These are phyloP conservation scores for Callionymus lyra DNA, from an alignment of 2,113 vertebrate species.

Conservation along the genomic window DNA sequence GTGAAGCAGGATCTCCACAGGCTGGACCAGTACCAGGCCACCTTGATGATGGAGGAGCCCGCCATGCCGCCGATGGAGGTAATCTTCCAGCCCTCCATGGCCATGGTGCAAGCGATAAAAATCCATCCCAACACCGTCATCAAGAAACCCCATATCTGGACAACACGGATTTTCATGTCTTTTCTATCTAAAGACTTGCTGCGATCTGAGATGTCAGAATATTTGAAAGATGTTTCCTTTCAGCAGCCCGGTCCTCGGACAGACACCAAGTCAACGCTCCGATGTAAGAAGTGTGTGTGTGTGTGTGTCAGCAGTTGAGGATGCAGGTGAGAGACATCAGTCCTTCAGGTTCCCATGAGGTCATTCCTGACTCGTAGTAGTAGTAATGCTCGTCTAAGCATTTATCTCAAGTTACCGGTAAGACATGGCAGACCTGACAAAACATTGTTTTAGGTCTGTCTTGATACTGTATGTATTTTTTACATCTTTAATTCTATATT, in stretches of 20 bases:
- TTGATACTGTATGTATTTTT: too few relatives aligned
- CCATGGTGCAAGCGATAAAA: constrained; percentile 83
- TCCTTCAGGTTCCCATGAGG: constrained; percentile 41
- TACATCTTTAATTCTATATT: too few relatives aligned
- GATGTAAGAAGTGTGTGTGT: not conserved
- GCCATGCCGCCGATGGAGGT: constrained; percentile 79
- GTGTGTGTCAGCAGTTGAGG: not conserved
- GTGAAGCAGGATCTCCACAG: constrained; percentile 89
- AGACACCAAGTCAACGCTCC: too few relatives aligned
- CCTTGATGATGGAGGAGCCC: constrained; percentile 72
- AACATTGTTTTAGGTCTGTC: too few relatives aligned
- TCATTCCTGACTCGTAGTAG: not conserved
- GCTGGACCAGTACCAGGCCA: constrained; percentile 89
- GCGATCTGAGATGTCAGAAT: too few relatives aligned
- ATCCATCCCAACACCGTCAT: constrained; percentile 82
- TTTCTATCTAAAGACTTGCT: not conserved
- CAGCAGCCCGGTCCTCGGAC: too few relatives aligned
- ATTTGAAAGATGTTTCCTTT: too few relatives aligned
- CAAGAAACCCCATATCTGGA: constrained; percentile 83
- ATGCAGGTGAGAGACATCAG: constrained; percentile 38
- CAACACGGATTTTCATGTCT: constrained; percentile 57
- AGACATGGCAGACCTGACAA: constrained; percentile 1
- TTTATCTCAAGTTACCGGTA: constrained; percentile 44
- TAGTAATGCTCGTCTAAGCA: constrained; percentile 36
- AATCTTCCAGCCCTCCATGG: constrained; percentile 93